phyloP scores from a whole-genome alignment of 2,113 vertebrate species.

The Elanoides forficatus region DNA sequence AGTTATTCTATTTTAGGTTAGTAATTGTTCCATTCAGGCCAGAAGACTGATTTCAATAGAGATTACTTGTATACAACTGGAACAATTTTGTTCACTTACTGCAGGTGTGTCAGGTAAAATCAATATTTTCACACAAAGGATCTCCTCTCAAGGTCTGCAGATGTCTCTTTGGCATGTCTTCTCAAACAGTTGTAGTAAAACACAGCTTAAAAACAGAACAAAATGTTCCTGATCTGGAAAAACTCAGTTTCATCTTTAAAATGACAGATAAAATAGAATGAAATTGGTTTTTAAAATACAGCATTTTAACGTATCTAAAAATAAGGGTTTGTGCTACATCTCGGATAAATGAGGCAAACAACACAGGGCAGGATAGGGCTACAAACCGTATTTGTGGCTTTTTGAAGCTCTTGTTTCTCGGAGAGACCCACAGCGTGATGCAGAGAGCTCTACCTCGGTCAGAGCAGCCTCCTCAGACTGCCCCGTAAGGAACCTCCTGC shows the following conservation, averaged over 20 bases:
- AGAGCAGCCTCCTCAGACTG: background rate
- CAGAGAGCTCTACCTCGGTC: background rate
- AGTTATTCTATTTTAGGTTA: background rate
- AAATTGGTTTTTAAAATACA: background rate
- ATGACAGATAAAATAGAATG: background rate
- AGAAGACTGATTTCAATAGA: background rate
- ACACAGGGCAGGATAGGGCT: background rate
- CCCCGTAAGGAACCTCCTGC: background rate
- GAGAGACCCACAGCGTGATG: background rate
- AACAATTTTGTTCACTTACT: background rate
- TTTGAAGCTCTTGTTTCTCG: background rate
- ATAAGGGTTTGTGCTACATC: background rate
- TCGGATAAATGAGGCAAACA: background rate
- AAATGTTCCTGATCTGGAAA: background rate
- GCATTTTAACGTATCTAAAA: background rate
- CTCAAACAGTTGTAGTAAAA: background rate
- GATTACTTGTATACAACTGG: background rate
- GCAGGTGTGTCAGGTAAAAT: background rate
- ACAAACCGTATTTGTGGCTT: background rate
- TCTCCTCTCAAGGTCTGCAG: background rate
- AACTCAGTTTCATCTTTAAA: background rate
- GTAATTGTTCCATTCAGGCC: background rate
- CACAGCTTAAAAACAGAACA: background rate
- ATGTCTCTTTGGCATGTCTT: background rate
- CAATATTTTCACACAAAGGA: conserved; percentile 11